phyloP scores from a whole-genome alignment of 2,797 vertebrate species.

The Channallabes apus region DNA sequence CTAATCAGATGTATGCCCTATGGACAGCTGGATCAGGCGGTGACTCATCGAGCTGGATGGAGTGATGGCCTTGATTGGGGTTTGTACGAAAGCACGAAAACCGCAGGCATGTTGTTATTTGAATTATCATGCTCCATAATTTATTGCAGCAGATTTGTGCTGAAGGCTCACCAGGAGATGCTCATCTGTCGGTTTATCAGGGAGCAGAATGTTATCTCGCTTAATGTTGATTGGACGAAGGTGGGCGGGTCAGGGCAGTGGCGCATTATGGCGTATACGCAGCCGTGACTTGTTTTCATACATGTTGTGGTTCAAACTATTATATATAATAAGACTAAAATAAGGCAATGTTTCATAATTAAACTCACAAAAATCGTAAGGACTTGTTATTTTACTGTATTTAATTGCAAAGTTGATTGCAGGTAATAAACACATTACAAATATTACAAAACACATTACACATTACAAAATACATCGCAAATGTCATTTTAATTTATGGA shows the following conservation, averaged over 20 bases:
- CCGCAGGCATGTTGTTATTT: slow-evolving; percentile 66
- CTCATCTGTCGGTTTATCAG: slow-evolving; percentile 1
- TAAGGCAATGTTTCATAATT: too few relatives aligned
- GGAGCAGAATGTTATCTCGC: slow-evolving; percentile 3
- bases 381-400: too few relatives aligned
- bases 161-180: slow-evolving; percentile 38
- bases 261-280: background rate
- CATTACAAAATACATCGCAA: too few relatives aligned
- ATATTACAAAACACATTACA: too few relatives aligned
- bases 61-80: slow-evolving; percentile 74
- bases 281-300: background rate
- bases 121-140: slow-evolving; percentile 65
- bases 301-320: background rate
- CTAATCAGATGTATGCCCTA: slow-evolving; percentile 79
- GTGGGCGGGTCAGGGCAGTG: background rate
- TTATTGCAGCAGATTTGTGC: slow-evolving; percentile 62
- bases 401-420: too few relatives aligned
- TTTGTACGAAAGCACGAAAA: slow-evolving; percentile 70
- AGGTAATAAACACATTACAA: too few relatives aligned
- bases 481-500: too few relatives aligned
- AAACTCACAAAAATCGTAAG: too few relatives aligned
- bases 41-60: slow-evolving; percentile 77
- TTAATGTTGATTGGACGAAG: slow-evolving; percentile 31
- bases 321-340: too few relatives aligned
- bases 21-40: slow-evolving; percentile 79